Evolutionary conservation across 2,797 vertebrate genomes (phyloP), one percentile per base, ranked within the genome.

Genomic region (Peromyscus nudipes): DNA sequence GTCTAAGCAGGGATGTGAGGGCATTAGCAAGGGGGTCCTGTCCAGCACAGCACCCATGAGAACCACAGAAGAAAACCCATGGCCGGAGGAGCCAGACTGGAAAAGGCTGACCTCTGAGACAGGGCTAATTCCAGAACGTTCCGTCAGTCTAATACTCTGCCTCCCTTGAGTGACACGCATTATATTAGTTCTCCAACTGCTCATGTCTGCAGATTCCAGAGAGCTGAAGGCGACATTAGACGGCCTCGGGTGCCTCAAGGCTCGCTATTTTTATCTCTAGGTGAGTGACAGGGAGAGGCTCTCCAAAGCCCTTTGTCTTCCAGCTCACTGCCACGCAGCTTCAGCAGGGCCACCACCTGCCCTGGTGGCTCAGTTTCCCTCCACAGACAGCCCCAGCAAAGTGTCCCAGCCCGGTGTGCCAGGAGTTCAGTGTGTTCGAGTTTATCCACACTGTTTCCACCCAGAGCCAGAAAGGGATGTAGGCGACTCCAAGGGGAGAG

Each of bases 221-320:
- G 46, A 89, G 71, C n/a, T 4, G 4, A 85, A 75, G 60, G 82
- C 27, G 8, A 92, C 75, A 16, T 76, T 19, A 3, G 12, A 49
- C 14, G 67, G 88, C 76, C 84, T 65, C 19, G 3, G 0, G 13
- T n/a, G 37, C 83, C 27, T 46, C 14, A 4, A 49, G 46, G 75
- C 2, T 52, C 17, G 52, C 89, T 93, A 84, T 96, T 95, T 96
- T 96, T 95, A 87, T 77, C 92, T 89, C 79, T 71, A 46, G 86
- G 21, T 77, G 55, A 80, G 34, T 10, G 87, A 83, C 62, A 3
- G 16, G 21, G 1, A n/a, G 34, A 23, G 85, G 31, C 25, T 92
- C 92, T 52, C 76, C 65, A 89, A 87, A 55, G 14, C 49, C 40
- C 57, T 52, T 27, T 9, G 49, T 25, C 52, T 34, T 49, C 69